phyloP scores from a whole-genome alignment of 2,797 vertebrate genomes.

The Rhinogobio ventralis region DNA sequence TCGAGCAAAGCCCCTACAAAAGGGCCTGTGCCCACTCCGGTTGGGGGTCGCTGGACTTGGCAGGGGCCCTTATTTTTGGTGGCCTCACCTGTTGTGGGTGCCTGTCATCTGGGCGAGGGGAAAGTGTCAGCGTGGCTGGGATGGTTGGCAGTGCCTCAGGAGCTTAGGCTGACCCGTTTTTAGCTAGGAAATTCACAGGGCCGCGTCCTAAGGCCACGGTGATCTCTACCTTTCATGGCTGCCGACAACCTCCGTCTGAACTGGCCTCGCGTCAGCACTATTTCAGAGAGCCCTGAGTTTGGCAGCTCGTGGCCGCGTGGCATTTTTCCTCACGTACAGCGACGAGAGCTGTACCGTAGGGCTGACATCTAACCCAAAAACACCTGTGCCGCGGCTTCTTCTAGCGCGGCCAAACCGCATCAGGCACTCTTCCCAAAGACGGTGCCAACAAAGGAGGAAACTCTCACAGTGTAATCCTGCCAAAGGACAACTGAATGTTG shows the following conservation, averaged over 20 bases:
- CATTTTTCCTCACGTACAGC: conserved; percentile 77
- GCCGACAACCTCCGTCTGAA: conserved; percentile 69
- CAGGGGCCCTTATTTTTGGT: conserved; percentile 80
- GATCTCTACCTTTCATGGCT: conserved; percentile 83
- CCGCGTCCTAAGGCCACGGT: conserved; percentile 79
- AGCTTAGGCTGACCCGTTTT: conserved; percentile 84
- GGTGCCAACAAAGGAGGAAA: conserved; percentile 20
- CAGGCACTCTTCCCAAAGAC: conserved; percentile 1
- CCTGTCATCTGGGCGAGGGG: conserved; percentile 76
- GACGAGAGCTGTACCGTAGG: conserved; percentile 65
- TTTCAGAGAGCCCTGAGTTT: conserved; percentile 78
- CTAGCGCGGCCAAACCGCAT: not conserved
- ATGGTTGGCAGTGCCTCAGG: conserved; percentile 84
- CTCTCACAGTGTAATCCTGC: not conserved
- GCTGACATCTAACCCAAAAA: conserved; percentile 35
- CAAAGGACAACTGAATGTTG: conserved; percentile 22
- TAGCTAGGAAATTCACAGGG: conserved; percentile 85
- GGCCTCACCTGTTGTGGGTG: conserved; percentile 84
- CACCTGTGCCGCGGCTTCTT: conserved; percentile 22
- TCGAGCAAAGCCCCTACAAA: conserved; percentile 77
- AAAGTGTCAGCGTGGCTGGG: conserved; percentile 86
- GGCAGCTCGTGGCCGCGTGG: conserved; percentile 72
- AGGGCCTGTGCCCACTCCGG: conserved; percentile 83
- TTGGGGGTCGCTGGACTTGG: conserved; percentile 67
- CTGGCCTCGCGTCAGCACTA: conserved; percentile 78